Evolutionary conservation across 2,113 vertebrate genomes (phyloP).

Genomic region (Hippolais icterina): DNA sequence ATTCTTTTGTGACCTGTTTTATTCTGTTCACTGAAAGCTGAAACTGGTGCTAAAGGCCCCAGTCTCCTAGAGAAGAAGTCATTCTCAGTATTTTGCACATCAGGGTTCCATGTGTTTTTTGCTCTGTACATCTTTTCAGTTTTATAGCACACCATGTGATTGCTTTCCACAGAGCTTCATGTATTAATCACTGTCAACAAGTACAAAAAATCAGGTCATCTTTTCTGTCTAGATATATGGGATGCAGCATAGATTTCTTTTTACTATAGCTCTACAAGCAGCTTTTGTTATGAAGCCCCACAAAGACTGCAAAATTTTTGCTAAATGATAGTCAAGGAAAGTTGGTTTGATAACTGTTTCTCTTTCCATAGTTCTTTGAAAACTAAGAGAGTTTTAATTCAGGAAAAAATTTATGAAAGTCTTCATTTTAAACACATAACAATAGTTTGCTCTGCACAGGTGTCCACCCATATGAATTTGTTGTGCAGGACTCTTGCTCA

Average conservation of each 20-base stretch:
- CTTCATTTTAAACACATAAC: neutral
- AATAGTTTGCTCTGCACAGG: neutral
- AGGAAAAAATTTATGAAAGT: neutral
- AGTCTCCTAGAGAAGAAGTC: neutral
- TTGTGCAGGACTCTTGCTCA: neutral
- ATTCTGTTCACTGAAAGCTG: neutral
- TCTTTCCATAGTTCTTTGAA: neutral
- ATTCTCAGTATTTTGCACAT: neutral
- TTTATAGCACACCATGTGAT: neutral
- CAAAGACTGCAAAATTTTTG: neutral
- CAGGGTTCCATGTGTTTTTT: neutral
- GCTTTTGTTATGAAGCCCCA: neutral
- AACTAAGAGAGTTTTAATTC: neutral
- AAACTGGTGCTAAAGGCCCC: neutral
- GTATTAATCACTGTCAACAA: neutral
- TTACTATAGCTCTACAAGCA: neutral
- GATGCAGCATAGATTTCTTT: neutral
- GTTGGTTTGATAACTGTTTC: neutral
- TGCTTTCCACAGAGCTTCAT: neutral
- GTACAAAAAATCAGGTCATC: neutral
- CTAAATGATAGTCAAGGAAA: neutral
- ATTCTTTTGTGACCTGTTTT: neutral
- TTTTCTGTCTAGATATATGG: neutral
- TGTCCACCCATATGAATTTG: neutral
- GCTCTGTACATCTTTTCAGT: neutral